Base-by-base conservation (phyloP, 2,113 vertebrate species). In the Hippoglossus stenolepis region DNA sequence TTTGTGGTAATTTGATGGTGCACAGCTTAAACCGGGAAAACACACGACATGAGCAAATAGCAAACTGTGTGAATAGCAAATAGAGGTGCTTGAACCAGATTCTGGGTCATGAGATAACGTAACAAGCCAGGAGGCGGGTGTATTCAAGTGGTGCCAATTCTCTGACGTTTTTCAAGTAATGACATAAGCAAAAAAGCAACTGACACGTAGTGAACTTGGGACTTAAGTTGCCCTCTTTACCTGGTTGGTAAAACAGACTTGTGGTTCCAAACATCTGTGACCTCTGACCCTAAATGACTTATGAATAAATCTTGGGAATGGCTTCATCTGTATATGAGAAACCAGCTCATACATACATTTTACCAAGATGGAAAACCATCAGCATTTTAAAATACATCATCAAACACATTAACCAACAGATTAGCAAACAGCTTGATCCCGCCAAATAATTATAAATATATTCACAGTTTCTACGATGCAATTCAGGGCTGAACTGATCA, bases 131-230 rank as follows among this genome's bases (percentile, higher is more conserved):
- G 15, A 45, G 3, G 6, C 21, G 26, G 47, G n/a, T 70, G 21
- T 47, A n/a, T 23, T 73, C 38, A 51, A 70, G 15, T 47, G 21
- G 9, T 65, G 45, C 13, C 35, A 20, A 47, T 49, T 59, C 21
- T 62, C 66, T 28, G 58, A 73, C 26, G 47, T 59, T 77, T 47
- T 65, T 14, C 9, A 35, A 47, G 54, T 59, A 26, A 57, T 70
- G 24, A 73, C 51, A 60, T 80, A 8, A 64, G 4, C 38, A 23
- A 31, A 38, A 58, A 24, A 21, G 3, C 26, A 65, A 2, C 5
- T 18, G 35, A 38, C 40, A 45, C 15, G 13, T 8, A 1, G 23
- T 49, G 0, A 57, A 40, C 21, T 35, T 54, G n/a, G 9, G 61
- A 49, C 18, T 57, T 20, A 45, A 13, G 23, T 43, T 40, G 45